Base-by-base conservation (phyloP, 2,113 vertebrate genomes). In the Pampusana beccarii region DNA sequence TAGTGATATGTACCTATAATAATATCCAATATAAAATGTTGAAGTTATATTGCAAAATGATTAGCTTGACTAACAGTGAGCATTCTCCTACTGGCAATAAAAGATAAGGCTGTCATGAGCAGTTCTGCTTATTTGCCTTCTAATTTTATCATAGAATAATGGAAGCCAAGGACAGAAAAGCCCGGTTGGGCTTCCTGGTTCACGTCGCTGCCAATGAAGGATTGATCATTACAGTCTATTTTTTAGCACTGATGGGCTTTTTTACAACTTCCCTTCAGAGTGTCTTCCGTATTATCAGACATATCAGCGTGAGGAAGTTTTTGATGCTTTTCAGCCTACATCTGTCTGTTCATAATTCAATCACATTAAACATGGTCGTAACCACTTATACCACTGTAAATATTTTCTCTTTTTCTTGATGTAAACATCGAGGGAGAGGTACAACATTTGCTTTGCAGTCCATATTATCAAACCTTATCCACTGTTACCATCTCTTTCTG, bases 1-100 rank as follows among this genome's bases (percentile, higher is more conserved):
- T 31, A 95, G 82, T 97, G 96, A 98, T 96, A 95, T 95, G 87
- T 96, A 95, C 87, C 53, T 80, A 91, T 96, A 97, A 97, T 97
- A 98, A 97, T 92, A 97, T 67, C 85, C 70, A 92, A 31, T 91
- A 92, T 86, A 96, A 97, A 96, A 95, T 74, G 81, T 93, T 89
- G 82, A 97, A 95, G 84, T 64, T 86, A 88, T 79, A 95, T 71
- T 95, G 44, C 46, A 66, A 38, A 58, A 58, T 95, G 92, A 96
- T 97, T 97, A 97, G 86, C 96, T 95, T 95, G 69, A 77, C 87
- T 96, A 97, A 96, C 86, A 56, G 78, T 86, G 92, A 95, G 40
- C 69, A 74, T 83, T 96, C 71, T 96, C 88, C 69, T 91, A 96
- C 74, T 26, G 57, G 79, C 66, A 97, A 95, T 97, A 97, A 98